A percentile compares a stretch with the other conserved stretches of the same genome.
These are phyloP conservation scores for Macrophya alboannulata DNA, from an alignment of 2,888 invertebrate species.

Conservation along the genomic window DNA sequence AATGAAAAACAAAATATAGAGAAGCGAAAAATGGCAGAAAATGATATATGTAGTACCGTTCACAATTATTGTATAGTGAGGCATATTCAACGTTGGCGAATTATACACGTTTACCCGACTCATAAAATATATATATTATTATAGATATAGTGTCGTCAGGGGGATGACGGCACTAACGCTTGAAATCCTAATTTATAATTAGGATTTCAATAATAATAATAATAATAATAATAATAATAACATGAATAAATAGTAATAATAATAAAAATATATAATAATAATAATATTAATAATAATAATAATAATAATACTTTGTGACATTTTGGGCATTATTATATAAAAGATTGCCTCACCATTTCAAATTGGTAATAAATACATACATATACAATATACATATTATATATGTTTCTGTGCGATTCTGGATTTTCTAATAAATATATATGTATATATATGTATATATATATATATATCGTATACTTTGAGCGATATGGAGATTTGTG, in stretches of 20 bases:
- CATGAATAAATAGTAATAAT: neutral
- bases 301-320: slow-evolving; percentile 24
- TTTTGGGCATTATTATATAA: slow-evolving; percentile 45
- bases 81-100: slow-evolving; percentile 4
- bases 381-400: neutral
- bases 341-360: slow-evolving; percentile 23
- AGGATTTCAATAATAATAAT: slow-evolving; percentile 1
- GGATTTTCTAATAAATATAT: neutral
- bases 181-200: neutral
- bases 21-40: neutral
- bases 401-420: neutral
- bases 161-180: neutral
- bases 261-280: neutral
- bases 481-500: too few relatives aligned
- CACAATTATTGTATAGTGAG: slow-evolving; percentile 7
- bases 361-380: neutral
- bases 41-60: slow-evolving; percentile 20
- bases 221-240: slow-evolving; percentile 18
- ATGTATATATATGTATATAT: neutral
- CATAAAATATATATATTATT: neutral
- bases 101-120: neutral
- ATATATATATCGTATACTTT: slow-evolving; percentile 11
- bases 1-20: neutral
- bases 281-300: neutral
- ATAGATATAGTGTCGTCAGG: slow-evolving; percentile 10